phyloP scores from a whole-genome alignment of 2,113 vertebrate species.

The Tonatia bakeri region DNA sequence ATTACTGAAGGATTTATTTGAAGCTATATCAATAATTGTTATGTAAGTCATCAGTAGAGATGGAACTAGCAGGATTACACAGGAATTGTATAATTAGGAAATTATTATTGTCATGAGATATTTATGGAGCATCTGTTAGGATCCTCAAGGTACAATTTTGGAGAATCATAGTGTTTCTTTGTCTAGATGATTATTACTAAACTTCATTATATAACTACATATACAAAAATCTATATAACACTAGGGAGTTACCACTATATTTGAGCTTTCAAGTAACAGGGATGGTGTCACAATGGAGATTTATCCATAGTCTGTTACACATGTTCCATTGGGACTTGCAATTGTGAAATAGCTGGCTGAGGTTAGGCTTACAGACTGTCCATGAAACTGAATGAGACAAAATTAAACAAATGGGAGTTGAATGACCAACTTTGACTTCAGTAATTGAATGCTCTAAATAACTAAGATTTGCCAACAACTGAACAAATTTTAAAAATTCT shows the following conservation, averaged over 20 bases:
- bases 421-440: constrained; percentile 48
- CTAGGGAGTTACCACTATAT: not conserved
- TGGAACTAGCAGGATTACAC: not conserved
- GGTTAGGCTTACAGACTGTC: constrained; percentile 42
- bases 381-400: constrained; percentile 35
- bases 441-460: constrained; percentile 43
- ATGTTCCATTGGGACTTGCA: constrained; percentile 4
- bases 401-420: constrained; percentile 58
- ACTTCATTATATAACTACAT: not conserved
- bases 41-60: constrained; percentile 2
- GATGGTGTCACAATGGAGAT: not conserved
- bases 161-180: constrained; percentile 5
- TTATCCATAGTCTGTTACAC: constrained; percentile 17
- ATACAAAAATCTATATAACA: not conserved
- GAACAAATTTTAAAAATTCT: constrained; percentile 29
- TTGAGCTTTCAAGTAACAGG: constrained; percentile 26
- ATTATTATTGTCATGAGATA: not conserved
- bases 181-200: not conserved
- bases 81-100: constrained; percentile 32
- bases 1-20: not conserved
- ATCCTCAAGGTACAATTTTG: not conserved
- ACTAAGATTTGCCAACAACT: not conserved
- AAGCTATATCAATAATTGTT: constrained; percentile 11
- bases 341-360: constrained; percentile 39
- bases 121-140: not conserved